Percentiles rank a stretch among this genome's conserved stretches.
phyloP scores from a whole-genome alignment of 2,113 vertebrate genomes.

The Lagopus leucura region DNA sequence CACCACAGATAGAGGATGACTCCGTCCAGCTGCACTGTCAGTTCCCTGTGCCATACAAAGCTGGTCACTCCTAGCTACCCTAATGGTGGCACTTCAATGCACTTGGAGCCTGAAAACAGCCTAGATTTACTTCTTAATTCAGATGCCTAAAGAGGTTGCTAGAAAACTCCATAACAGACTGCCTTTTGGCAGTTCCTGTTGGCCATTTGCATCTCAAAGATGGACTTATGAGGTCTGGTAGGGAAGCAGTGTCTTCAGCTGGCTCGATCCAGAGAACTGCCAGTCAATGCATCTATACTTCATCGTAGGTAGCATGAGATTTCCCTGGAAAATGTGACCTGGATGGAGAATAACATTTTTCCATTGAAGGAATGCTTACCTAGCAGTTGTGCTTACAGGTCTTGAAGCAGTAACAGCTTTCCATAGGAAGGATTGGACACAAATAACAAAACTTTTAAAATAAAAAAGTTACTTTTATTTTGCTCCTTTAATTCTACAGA shows the following conservation, averaged over 20 bases:
- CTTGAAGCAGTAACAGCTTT: not conserved
- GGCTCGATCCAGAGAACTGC: not conserved
- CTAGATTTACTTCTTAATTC: not conserved
- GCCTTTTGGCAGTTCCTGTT: not conserved
- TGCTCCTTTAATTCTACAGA: not conserved
- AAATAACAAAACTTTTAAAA: not conserved
- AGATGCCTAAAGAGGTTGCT: not conserved
- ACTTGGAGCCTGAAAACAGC: not conserved
- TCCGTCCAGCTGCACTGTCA: not conserved
- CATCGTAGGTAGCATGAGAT: not conserved
- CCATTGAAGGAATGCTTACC: not conserved
- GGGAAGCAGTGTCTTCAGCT: not conserved
- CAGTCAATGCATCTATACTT: not conserved
- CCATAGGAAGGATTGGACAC: not conserved
- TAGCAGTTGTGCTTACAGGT: not conserved
- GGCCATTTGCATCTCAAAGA: not conserved
- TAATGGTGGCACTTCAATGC: not conserved
- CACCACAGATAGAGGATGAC: not conserved
- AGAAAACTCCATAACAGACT: not conserved
- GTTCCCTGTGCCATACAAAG: not conserved
- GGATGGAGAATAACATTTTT: not conserved
- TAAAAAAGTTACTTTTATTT: not conserved
- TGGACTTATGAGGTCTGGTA: not conserved
- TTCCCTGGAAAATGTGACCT: not conserved
- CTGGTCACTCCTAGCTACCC: not conserved